Evolutionary conservation across 2,797 vertebrate genomes (phyloP).

Genomic region (Rhyacichthys aspro): DNA sequence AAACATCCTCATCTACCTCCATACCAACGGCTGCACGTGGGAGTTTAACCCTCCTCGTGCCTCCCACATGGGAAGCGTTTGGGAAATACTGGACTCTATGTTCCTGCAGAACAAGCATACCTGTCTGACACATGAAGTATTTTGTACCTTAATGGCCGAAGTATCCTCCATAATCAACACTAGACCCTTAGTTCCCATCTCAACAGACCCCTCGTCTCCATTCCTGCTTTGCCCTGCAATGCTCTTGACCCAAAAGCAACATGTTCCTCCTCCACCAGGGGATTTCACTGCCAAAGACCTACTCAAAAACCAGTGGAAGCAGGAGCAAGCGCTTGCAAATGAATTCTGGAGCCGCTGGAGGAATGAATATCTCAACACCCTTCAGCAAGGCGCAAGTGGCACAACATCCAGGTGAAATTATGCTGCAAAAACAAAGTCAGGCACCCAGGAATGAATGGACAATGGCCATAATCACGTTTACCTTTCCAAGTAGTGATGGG

Average conservation of each 20-base stretch:
- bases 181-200: not conserved
- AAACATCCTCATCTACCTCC: not conserved
- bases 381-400: constrained; percentile 6
- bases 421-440: not conserved
- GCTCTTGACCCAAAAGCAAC: constrained; percentile 16
- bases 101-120: not conserved
- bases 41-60: too few relatives aligned
- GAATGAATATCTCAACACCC: not conserved
- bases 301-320: constrained; percentile 7
- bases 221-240: constrained; percentile 3
- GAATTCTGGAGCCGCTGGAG: constrained; percentile 8
- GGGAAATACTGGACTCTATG: too few relatives aligned
- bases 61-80: too few relatives aligned
- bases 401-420: not conserved
- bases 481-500: constrained; percentile 8
- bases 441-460: constrained; percentile 5
- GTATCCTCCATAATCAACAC: not conserved
- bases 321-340: constrained; percentile 1
- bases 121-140: not conserved
- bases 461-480: not conserved
- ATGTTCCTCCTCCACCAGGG: not conserved
- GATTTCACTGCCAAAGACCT: not conserved
- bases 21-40: not conserved
- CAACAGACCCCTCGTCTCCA: not conserved
- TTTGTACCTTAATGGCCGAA: not conserved